phyloP scores from a whole-genome alignment of 64 coral and sea anemone genomes.

The Trachythela sp. region DNA sequence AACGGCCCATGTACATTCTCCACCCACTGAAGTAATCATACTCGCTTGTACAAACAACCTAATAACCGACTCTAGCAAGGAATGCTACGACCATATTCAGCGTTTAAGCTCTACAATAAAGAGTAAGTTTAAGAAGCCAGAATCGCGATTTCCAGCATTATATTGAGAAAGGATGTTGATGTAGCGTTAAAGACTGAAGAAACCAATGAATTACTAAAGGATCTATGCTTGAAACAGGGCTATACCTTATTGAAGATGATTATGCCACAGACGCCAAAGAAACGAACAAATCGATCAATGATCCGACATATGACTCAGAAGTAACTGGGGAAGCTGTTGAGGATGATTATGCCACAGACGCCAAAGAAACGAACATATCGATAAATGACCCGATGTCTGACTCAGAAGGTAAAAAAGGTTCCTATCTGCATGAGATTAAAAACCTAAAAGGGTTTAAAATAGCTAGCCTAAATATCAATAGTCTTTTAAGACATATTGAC shows the following conservation, averaged over 20 bases:
- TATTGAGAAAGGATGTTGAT: not conserved
- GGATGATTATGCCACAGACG: not conserved
- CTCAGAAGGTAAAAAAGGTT: not conserved
- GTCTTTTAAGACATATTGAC: not conserved
- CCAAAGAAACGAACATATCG: too few species aligned
- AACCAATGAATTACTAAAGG: constrained; percentile 12
- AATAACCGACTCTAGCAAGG: not conserved
- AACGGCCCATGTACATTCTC: not conserved
- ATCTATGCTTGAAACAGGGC: not conserved
- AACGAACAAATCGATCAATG: not conserved
- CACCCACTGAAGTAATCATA: constrained; percentile 5
- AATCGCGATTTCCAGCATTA: not conserved
- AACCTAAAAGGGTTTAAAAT: not conserved
- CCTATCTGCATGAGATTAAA: not conserved
- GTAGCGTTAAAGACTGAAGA: not conserved
- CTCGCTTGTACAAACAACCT: not conserved
- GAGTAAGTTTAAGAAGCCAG: constrained; percentile 6
- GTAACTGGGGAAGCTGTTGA: too few species aligned
- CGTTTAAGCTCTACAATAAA: not conserved
- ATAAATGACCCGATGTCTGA: constrained; percentile 10
- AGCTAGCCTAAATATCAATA: not conserved
- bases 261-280: not conserved
- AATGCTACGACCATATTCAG: not conserved
- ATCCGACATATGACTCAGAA: not conserved
- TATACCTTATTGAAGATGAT: not conserved